Percentiles rank a stretch among this genome's conserved stretches.
Evolutionary conservation across 2,888 invertebrate species (phyloP).

Genomic region (Ephialtes manifestator): DNA sequence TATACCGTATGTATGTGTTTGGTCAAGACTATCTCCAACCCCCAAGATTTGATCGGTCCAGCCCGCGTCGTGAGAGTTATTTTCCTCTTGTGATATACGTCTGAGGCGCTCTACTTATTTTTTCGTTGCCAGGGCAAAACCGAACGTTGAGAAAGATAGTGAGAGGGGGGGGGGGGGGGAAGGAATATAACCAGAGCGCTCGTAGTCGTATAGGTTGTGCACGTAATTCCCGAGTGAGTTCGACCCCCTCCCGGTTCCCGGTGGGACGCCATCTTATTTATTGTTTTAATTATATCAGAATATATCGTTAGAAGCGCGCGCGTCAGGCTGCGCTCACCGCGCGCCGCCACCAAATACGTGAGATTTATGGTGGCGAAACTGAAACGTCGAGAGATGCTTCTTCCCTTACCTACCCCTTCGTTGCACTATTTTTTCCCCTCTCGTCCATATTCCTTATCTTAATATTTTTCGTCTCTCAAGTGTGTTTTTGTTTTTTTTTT

Average conservation of each 20-base stretch:
- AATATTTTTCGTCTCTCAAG: conserved; percentile 28
- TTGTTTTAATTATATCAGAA: conserved; percentile 86
- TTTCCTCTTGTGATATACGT: conserved; percentile 61
- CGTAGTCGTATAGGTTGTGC: conserved; percentile 68
- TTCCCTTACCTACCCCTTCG: conserved; percentile 39
- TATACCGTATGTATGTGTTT: neutral
- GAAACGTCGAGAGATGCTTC: conserved; percentile 67
- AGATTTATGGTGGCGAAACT: conserved; percentile 81
- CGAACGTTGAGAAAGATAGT: conserved; percentile 10
- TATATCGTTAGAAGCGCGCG: conserved; percentile 84
- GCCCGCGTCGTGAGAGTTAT: conserved; percentile 55
- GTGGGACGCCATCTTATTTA: conserved; percentile 86
- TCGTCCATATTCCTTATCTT: conserved; percentile 22
- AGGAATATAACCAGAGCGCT: conserved; percentile 53
- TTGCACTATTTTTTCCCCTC: conserved; percentile 40
- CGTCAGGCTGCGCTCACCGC: conserved; percentile 81
- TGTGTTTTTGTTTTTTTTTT: conserved; percentile 57
- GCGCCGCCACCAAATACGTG: conserved; percentile 83
- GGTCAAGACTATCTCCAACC: conserved; percentile 37
- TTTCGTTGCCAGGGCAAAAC: conserved; percentile 47
- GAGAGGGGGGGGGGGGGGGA: conserved; percentile 13
- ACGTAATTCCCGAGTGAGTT: conserved; percentile 79
- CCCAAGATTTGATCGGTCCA: conserved; percentile 6
- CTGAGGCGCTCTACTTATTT: conserved; percentile 67
- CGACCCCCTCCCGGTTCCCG: conserved; percentile 85